Evolutionary conservation across 23 tunicate genomes (phyloP).

Genomic region (Trididemnum clinides): DNA sequence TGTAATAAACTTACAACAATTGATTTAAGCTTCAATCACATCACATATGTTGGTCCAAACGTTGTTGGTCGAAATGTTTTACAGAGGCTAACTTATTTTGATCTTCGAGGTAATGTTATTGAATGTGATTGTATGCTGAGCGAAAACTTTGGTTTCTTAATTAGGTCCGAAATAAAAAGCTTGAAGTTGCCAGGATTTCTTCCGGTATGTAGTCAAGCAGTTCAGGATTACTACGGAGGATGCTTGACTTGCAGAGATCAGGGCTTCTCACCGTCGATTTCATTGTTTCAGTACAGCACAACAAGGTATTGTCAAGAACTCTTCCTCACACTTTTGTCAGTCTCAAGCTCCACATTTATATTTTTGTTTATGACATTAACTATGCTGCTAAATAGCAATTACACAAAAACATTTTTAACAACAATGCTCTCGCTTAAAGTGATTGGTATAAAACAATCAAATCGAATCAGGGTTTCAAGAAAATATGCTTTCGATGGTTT

Average conservation of each 20-base stretch:
- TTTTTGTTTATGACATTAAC: background rate
- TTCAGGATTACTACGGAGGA: slow-evolving; percentile 32
- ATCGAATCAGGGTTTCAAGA: background rate
- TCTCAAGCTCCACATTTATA: background rate
- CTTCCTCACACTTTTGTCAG: background rate
- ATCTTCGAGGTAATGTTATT: slow-evolving; percentile 29
- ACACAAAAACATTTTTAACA: too few species aligned
- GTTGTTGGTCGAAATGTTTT: background rate
- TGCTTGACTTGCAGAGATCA: slow-evolving; percentile 11
- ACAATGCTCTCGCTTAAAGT: too few species aligned
- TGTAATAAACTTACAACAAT: background rate
- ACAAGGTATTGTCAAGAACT: background rate
- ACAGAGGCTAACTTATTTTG: background rate
- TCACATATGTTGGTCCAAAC: background rate
- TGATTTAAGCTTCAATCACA: slow-evolving; percentile 8
- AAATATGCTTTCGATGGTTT: slow-evolving; percentile 6
- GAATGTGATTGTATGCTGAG: slow-evolving; percentile 17
- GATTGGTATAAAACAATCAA: background rate
- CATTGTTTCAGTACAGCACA: slow-evolving; percentile 20
- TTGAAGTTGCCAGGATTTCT: slow-evolving; percentile 34
- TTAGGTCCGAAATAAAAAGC: too few species aligned
- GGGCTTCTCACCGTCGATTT: background rate
- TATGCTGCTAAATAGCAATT: too few species aligned
- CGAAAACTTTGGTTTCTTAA: slow-evolving; percentile 24
- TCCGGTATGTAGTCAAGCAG: slow-evolving; percentile 7